These are phyloP conservation scores for Cervus canadensis DNA, from an alignment of 2,113 vertebrate species.

Conservation along the genomic window DNA sequence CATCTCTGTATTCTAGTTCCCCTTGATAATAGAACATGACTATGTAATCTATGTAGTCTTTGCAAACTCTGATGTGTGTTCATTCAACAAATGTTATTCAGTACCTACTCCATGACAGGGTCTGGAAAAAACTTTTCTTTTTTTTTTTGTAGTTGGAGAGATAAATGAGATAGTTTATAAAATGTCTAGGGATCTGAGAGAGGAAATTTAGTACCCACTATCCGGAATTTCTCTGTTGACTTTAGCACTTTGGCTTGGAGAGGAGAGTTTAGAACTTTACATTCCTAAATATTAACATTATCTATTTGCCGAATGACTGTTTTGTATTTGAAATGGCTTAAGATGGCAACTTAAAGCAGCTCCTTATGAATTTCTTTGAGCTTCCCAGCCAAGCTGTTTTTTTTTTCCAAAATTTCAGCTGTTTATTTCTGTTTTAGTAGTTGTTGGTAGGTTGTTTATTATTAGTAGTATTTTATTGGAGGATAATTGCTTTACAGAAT, in stretches of 20 bases:
- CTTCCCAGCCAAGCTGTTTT: neutral
- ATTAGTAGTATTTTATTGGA: neutral
- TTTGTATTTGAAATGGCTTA: neutral
- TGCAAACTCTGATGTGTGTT: neutral
- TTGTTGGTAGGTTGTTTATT: neutral
- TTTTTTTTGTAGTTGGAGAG: neutral
- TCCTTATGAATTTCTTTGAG: neutral
- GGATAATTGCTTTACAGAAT: neutral
- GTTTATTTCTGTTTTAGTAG: neutral
- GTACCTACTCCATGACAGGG: neutral
- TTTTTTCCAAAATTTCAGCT: neutral
- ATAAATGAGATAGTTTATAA: slow-evolving; percentile 35
- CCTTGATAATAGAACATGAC: neutral
- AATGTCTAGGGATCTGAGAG: slow-evolving; percentile 1
- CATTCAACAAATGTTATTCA: neutral
- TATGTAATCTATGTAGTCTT: neutral
- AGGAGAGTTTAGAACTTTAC: neutral
- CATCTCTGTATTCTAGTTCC: neutral
- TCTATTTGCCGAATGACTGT: neutral
- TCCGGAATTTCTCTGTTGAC: slow-evolving; percentile 31
- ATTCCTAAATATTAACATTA: neutral
- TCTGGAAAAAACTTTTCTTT: neutral
- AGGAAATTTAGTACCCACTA: neutral
- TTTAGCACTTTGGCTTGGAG: neutral
- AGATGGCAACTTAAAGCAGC: neutral